Base-by-base conservation (phyloP, 2,888 invertebrate genomes). In the Spicauda simplicius region DNA sequence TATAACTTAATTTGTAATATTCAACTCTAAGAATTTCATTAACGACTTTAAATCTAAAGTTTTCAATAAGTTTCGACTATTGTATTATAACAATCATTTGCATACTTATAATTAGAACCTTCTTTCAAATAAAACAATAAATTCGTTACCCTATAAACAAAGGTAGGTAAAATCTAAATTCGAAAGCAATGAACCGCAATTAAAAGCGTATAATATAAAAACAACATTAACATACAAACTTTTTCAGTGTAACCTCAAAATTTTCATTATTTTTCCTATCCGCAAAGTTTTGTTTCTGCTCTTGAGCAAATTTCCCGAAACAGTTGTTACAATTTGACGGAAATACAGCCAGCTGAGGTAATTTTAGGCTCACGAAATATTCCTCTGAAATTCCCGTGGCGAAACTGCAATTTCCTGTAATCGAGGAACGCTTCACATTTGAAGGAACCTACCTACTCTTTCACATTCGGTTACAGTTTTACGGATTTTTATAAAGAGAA, bases 371-470 rank as follows among this genome's bases (percentile, higher is more conserved):
- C 54, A 65, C 59, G 59, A 57, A 59, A 59, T 59, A 59, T 59
- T 65, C 58, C 53, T 53, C 14, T 41, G 53, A 58, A 64, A 64
- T 64, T 64, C 58, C 48, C 58, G 58, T 10, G 64, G 58, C 58
- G 58, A 64, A 64, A 64, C 53, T 64, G 64, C 58, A 64, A 64
- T 64, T 64, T 64, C 64, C 64, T 58, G 58, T 58, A 41, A 64
- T 52, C 58, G 64, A 53, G 58, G 58, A 60, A 16, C 50, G 50
- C 14, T 60, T 14, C 48, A 52, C 33, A 50, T 50, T 50, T 18
- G 50, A n/a, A 50, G 50, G 50, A n/a, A 37, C 6, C 14, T 50
- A 37, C 11, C 11, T 50, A 33, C 50, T 50, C 41, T 53, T 52
- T 19, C 12, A 52, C 33, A 53, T 64, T 64, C 25, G 37, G 16